phyloP scores from a whole-genome alignment of 2,888 invertebrate genomes.

The Itoplectis maculator region DNA sequence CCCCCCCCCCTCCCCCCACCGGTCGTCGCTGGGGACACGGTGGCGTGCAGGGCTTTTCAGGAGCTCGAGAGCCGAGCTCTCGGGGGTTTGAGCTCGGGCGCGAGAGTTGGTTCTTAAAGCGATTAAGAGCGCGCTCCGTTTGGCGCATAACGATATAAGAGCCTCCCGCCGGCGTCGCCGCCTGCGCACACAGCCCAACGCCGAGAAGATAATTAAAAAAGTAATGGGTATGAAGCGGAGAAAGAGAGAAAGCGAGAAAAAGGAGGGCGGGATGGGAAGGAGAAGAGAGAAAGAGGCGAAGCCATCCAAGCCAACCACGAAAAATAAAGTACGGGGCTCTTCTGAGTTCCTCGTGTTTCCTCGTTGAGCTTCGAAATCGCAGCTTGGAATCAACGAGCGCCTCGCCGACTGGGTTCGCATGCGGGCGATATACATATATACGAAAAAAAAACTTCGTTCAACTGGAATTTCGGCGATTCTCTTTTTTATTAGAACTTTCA shows the following conservation, averaged over 20 bases:
- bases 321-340: slow-evolving; percentile 57
- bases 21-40: slow-evolving; percentile 8
- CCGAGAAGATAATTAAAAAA: slow-evolving; percentile 78
- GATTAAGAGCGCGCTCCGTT: slow-evolving; percentile 77
- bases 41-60: slow-evolving; percentile 65
- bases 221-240: slow-evolving; percentile 74
- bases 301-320: slow-evolving; percentile 65
- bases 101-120: slow-evolving; percentile 73
- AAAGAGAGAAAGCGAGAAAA: too few relatives aligned
- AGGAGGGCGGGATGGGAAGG: slow-evolving; percentile 14
- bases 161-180: slow-evolving; percentile 58
- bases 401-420: neutral
- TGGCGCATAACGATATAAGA: slow-evolving; percentile 75
- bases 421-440: neutral
- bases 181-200: slow-evolving; percentile 38
- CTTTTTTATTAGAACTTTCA: slow-evolving; percentile 50
- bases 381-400: slow-evolving; percentile 26
- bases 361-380: slow-evolving; percentile 38
- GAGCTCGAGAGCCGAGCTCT: slow-evolving; percentile 59
- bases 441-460: slow-evolving; percentile 20
- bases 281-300: slow-evolving; percentile 63
- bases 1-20: too few relatives aligned
- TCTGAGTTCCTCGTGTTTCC: slow-evolving; percentile 22
- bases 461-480: slow-evolving; percentile 31
- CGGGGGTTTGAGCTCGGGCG: slow-evolving; percentile 9